A percentile compares a stretch with the other conserved stretches of the same genome.
These are phyloP conservation scores for Sturnus vulgaris DNA, from an alignment of 2,113 vertebrate species.

Conservation along the genomic window DNA sequence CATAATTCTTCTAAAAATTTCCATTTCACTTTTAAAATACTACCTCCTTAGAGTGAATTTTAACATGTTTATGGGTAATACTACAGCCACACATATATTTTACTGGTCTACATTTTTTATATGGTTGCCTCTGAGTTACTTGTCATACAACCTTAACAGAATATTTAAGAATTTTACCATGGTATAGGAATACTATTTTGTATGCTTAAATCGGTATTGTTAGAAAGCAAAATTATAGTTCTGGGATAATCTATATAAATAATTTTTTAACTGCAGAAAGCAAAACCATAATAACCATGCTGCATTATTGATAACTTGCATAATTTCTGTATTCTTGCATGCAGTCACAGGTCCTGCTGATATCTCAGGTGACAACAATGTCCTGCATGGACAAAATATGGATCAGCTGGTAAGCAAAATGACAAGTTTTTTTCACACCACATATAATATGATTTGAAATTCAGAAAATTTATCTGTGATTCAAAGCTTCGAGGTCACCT, in stretches of 20 bases:
- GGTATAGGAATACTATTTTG: background rate
- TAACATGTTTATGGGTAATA: background rate
- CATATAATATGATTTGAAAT: background rate
- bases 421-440: background rate
- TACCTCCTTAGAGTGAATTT: background rate
- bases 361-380: background rate
- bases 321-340: slow-evolving; percentile 3
- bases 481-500: slow-evolving; percentile 21
- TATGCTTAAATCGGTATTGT: background rate
- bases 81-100: background rate
- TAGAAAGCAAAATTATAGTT: background rate
- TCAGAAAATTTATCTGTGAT: background rate
- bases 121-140: background rate
- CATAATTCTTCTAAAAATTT: background rate
- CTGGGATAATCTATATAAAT: background rate
- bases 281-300: background rate
- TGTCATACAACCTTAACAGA: background rate
- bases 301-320: background rate
- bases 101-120: background rate
- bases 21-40: background rate
- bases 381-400: background rate
- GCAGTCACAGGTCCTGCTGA: background rate
- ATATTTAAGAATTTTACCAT: background rate
- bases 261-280: background rate
- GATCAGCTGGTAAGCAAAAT: background rate